Conservation (phyloP, 2,888 invertebrate species). For the Phortica okadai region DNA sequence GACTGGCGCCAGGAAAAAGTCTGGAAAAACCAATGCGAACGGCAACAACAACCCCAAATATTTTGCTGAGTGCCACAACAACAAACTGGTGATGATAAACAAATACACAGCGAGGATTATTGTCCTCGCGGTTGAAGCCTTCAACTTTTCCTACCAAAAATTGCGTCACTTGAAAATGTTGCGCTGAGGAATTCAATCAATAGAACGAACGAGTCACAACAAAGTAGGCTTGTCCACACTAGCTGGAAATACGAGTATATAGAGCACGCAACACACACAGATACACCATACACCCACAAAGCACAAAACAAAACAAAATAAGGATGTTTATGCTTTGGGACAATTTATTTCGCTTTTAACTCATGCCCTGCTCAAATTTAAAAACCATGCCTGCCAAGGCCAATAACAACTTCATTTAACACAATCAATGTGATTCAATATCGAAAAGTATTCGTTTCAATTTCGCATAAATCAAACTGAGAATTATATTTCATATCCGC, state of each 20-base stretch:
- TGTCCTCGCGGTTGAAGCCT: slow-evolving; percentile 39
- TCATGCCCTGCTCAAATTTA: slow-evolving; percentile 13
- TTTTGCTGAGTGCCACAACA: neutral
- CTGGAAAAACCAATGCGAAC: slow-evolving; percentile 31
- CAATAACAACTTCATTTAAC: neutral
- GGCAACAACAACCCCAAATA: neutral
- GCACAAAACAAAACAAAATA: slow-evolving; percentile 39
- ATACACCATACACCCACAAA: neutral
- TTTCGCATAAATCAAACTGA: slow-evolving; percentile 13
- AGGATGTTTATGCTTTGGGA: slow-evolving; percentile 45
- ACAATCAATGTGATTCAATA: neutral
- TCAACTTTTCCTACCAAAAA: slow-evolving; percentile 53
- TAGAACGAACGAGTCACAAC: slow-evolving; percentile 47
- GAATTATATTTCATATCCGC: slow-evolving; percentile 46
- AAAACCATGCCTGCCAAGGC: neutral
- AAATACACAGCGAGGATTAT: slow-evolving; percentile 32
- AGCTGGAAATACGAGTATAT: neutral
- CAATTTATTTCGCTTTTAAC: slow-evolving; percentile 26
- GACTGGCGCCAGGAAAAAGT: slow-evolving; percentile 54
- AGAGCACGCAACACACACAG: slow-evolving; percentile 2
- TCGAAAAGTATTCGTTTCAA: slow-evolving; percentile 14
- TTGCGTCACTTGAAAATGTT: slow-evolving; percentile 59
- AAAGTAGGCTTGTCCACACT: neutral
- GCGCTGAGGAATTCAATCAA: slow-evolving; percentile 62
- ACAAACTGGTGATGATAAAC: neutral